phyloP scores from a whole-genome alignment of 92 coral and sea anemone species.

The Paramuricea clavata region DNA sequence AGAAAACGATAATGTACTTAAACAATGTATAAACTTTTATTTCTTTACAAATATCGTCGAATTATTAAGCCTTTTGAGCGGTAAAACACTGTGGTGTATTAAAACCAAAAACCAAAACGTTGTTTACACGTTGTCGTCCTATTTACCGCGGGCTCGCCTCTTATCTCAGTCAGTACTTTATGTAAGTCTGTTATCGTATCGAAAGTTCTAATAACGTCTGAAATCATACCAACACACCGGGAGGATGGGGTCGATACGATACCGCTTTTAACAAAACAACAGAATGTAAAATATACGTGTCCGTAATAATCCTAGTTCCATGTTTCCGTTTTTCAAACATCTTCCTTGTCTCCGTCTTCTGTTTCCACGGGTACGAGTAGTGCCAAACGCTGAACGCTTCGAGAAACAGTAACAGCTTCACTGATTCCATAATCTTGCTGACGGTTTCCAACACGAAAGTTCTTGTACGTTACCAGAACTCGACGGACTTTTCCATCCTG shows the following conservation, averaged over 20 bases:
- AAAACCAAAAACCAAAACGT: too few species aligned
- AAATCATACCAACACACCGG: slow-evolving; percentile 1
- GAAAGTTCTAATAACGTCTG: neutral
- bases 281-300: neutral
- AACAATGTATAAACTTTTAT: too few species aligned
- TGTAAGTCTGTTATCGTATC: neutral
- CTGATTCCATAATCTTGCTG: neutral
- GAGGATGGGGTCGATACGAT: slow-evolving; percentile 33
- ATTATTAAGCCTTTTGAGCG: too few species aligned
- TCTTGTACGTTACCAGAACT: neutral
- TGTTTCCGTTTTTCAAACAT: neutral
- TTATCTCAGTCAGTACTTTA: neutral
- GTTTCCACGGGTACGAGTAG: slow-evolving; percentile 57
- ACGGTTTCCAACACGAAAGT: slow-evolving; percentile 3
- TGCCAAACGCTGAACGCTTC: slow-evolving; percentile 62
- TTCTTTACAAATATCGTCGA: too few species aligned
- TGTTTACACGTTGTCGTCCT: too few species aligned
- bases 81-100: too few species aligned
- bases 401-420: slow-evolving; percentile 22
- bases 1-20: too few species aligned
- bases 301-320: too few species aligned
- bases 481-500: slow-evolving; percentile 2
- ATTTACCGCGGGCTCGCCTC: neutral
- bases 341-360: too few species aligned
- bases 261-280: neutral